Evolutionary conservation across 37 sponge, comb jelly and placozoan species (phyloP), one percentile per base, ranked within the genome.

Genomic region (Eunapius fragilis): DNA sequence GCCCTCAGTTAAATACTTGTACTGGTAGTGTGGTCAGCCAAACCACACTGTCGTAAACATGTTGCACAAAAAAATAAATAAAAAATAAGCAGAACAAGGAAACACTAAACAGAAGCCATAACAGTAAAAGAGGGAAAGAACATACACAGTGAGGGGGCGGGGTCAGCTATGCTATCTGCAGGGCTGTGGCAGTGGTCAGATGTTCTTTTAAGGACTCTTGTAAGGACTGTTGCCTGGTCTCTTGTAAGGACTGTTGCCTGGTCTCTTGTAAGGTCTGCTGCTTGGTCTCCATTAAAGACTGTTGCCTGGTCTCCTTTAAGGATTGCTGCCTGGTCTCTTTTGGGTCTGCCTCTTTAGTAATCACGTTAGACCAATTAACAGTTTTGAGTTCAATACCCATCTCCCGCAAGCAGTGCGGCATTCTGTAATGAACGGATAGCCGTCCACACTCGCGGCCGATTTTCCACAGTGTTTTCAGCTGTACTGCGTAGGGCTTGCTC

Each of bases 401-500:
- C 1, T 86, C 91, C 70, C 86, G 38, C 10, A 91, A 38, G 2
- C 82, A 86, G 83, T 91, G 87, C 35, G 83, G 87, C 91, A 91
- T 91, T 3, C 87, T 71, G 33, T 91, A 91, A 58, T 78, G 36
- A 26, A 91, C 77, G 0, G 73, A 36, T 17, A 91, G 48, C 71
- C 78, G 74, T 24, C 87, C 87, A 68, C 87, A 71, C 77, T 91
- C 91, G 35, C 68, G 35, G 32, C 87, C 87, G 5, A 91, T 76
- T 77, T 74, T 81, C 91, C 91, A 91, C 74, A 91, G 48, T 35
- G 86, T 91, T 36, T 91, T 91, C 36, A 86, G 78, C 71, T 86
- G 87, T 2, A 86, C 91, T 37, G 85, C 82, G 68, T 91, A 91
- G 14, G 91, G 91, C 67, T 73, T 80, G 24, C 50, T 19, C 23